Evolutionary conservation across 1,140 invertebrate species (phyloP).

Genomic region (Drosophila baimaii): DNA sequence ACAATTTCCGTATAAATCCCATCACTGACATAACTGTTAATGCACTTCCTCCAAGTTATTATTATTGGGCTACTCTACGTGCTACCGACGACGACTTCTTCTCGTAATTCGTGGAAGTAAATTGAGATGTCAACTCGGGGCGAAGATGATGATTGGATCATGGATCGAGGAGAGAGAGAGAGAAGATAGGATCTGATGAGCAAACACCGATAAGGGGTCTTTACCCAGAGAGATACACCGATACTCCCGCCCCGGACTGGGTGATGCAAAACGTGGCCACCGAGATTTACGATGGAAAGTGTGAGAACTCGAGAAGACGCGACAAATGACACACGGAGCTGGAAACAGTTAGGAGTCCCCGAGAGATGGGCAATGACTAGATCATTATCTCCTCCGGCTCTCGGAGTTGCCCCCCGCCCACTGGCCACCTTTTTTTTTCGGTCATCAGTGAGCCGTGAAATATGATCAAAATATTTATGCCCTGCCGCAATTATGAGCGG

Average conservation of each 20-base stretch:
- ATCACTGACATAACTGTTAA: slow-evolving; percentile 61
- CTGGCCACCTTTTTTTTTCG: slow-evolving; percentile 14
- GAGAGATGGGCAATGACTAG: slow-evolving; percentile 53
- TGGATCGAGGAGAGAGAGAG: background rate
- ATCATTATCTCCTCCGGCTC: slow-evolving; percentile 53
- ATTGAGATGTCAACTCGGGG: slow-evolving; percentile 73
- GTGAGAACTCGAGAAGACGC: slow-evolving; percentile 72
- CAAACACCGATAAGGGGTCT: slow-evolving; percentile 63
- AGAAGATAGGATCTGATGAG: slow-evolving; percentile 37
- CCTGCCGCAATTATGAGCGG: slow-evolving; percentile 67
- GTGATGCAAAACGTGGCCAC: slow-evolving; percentile 75
- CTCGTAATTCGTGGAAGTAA: slow-evolving; percentile 70
- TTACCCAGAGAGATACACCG: slow-evolving; percentile 20
- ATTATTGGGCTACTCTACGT: slow-evolving; percentile 33
- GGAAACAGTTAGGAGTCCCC: slow-evolving; percentile 33
- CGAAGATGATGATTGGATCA: slow-evolving; percentile 30
- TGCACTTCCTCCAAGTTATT: slow-evolving; percentile 40
- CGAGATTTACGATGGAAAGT: slow-evolving; percentile 81
- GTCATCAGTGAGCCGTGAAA: slow-evolving; percentile 73
- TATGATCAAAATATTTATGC: slow-evolving; percentile 81
- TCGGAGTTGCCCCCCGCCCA: slow-evolving; percentile 10
- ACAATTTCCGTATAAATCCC: slow-evolving; percentile 43
- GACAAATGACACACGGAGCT: slow-evolving; percentile 62
- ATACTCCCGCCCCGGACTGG: slow-evolving; percentile 14
- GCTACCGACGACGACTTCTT: slow-evolving; percentile 56